Conservation (phyloP, 37 sponge, comb jelly and placozoan genomes). For the Hexactinellida sp. region DNA sequence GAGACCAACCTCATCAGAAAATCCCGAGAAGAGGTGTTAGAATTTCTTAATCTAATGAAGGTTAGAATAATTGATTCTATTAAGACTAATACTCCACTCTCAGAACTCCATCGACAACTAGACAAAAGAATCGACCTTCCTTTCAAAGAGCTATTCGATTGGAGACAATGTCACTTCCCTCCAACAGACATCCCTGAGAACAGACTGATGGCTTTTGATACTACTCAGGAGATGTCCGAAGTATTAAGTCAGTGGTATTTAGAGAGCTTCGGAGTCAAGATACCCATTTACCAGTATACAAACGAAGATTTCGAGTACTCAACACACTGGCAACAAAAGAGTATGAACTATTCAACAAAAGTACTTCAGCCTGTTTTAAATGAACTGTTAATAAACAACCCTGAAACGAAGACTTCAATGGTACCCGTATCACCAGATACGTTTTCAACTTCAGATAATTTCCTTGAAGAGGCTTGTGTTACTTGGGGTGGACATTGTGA, state of each 20-base stretch:
- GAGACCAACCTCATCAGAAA: background rate
- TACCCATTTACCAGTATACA: background rate
- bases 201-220: background rate
- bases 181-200: background rate
- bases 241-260: background rate
- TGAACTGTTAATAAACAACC: background rate
- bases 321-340: background rate
- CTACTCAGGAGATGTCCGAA: background rate
- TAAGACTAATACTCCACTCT: background rate
- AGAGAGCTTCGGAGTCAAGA: background rate
- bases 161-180: background rate
- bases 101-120: background rate
- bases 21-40: background rate
- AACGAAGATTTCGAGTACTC: background rate
- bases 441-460: background rate
- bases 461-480: background rate
- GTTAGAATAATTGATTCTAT: background rate
- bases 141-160: constrained; percentile 2
- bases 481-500: background rate
- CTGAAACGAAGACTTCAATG: background rate
- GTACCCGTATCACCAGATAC: background rate
- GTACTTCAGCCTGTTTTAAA: background rate
- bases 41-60: constrained; percentile 5
- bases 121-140: background rate
- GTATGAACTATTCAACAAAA: background rate